Base-by-base conservation (phyloP, 2,888 invertebrate genomes). In the Tenthredo amoena region DNA sequence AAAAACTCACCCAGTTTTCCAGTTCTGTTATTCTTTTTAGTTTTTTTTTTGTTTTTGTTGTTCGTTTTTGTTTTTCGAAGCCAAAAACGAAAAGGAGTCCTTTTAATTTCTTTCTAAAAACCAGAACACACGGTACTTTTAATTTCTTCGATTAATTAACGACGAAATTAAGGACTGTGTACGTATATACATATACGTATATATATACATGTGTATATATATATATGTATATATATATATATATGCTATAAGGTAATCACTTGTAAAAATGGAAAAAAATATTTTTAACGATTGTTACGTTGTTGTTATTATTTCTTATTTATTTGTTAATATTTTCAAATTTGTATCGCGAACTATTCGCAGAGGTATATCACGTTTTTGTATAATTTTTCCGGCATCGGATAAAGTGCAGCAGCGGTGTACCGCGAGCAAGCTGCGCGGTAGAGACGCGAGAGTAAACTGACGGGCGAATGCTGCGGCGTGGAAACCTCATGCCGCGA, bases 361-460 rank as follows among this genome's bases (percentile, higher is more conserved):
- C n/a, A 50, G 50, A n/a, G 5, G 2, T 6, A 9, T 31, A 15
- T 65, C 37, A n/a, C 37, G 34, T 37, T 31, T 71, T 31, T 6
- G 18, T 26, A 21, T 21, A 1, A 76, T 47, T 26, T 15, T 76
- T 21, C 40, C 12, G 18, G 43, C 55, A 77, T 43, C 37, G 43
- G 18, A 26, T 1, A 37, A 21, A 40, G 37, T 40, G 15, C 26
- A 65, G 15, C 26, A 65, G 50, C 65, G 62, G 34, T 58, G 72
- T 26, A 55, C 47, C 81, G 86, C 85, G 72, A 83, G 86, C 82
- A 84, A 86, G 86, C 86, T 91, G 89, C 91, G 90, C 91, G 92
- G 90, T 88, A 88, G 92, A 91, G 90, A 90, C 92, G 91, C 92
- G 91, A 91, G 92, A 91, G 92, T 91, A 90, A 92, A 93, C 93